Evolutionary conservation across 2,113 vertebrate species (phyloP), one percentile per base, ranked within the genome.

Genomic region (Orthonyx spaldingii): DNA sequence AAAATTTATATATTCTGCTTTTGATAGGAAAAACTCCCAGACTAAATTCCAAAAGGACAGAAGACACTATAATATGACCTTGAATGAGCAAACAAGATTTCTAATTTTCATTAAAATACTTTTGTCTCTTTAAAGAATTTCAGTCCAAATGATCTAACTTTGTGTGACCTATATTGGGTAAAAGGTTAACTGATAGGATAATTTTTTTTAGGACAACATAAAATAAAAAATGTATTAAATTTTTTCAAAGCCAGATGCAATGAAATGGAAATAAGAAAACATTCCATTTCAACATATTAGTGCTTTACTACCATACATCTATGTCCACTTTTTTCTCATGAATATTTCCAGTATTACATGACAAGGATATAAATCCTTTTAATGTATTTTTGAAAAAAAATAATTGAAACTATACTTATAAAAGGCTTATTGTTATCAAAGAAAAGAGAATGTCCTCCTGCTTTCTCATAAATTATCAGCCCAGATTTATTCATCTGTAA

Each of bases 401-500:
- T 13, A 75, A 95, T 79, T 95, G 89, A 95, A 97, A 94, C 50
- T 93, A 95, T 77, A 90, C 77, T 85, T 96, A 87, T 86, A 94
- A 97, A 96, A 97, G 83, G 88, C 65, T 97, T 96, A 94, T 53
- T 92, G 56, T 78, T 97, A 94, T 83, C 90, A 96, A 89, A 80
- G 60, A 93, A 81, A 95, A 92, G 50, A 82, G 59, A 92, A 97
- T 83, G 72, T 96, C 81, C 97, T 94, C 89, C 94, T 92, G 69
- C 87, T 94, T 96, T 96, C 81, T 81, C 69, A 93, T 65, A 96
- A 97, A 97, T 97, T 96, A 98, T 97, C 98, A 95, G 85, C 53
- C 85, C 50, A 97, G 94, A 98, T 97, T 94, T 97, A 97, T 79
- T 96, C 19, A 93, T 96, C 96, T 97, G 70, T 90, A 96, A 94